phyloP scores from a whole-genome alignment of 2,888 invertebrate species.

The Crocallis elinguaria region DNA sequence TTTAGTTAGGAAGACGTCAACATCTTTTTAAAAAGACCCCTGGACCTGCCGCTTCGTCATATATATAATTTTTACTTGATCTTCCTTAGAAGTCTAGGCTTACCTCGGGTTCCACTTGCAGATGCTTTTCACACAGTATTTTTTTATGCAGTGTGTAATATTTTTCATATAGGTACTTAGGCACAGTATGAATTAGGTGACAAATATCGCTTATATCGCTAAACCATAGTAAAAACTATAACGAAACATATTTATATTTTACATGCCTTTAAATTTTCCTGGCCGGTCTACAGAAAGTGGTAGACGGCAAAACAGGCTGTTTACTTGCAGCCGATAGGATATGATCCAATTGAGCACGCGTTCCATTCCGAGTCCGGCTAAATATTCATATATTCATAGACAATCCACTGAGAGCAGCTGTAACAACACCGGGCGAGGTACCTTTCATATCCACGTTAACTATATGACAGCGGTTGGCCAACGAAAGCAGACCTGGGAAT shows the following conservation, averaged over 20 bases:
- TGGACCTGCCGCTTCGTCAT: no score
- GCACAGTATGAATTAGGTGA: no score
- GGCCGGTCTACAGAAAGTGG: background rate
- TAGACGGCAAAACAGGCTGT: conserved; percentile 1
- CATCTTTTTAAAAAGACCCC: no score
- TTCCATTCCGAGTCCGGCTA: conserved; percentile 10
- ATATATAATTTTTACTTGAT: no score
- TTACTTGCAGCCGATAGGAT: conserved; percentile 2
- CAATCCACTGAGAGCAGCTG: conserved; percentile 24
- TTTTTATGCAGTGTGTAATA: no score
- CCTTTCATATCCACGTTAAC: conserved; percentile 27
- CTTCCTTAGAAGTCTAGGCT: no score
- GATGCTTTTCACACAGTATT: no score
- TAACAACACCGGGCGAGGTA: conserved; percentile 18
- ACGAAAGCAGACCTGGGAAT: background rate
- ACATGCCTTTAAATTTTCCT: background rate
- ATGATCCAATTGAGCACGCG: conserved; percentile 13
- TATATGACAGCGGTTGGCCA: conserved; percentile 33
- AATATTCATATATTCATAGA: conserved; percentile 26
- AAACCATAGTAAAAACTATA: background rate
- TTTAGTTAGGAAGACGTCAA: no score
- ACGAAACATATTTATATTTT: background rate
- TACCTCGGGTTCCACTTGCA: no score
- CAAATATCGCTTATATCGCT: no score
- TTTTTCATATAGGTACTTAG: no score